Evolutionary conservation across 1,140 invertebrate species (phyloP).

Genomic region (Halictus rubicundus): DNA sequence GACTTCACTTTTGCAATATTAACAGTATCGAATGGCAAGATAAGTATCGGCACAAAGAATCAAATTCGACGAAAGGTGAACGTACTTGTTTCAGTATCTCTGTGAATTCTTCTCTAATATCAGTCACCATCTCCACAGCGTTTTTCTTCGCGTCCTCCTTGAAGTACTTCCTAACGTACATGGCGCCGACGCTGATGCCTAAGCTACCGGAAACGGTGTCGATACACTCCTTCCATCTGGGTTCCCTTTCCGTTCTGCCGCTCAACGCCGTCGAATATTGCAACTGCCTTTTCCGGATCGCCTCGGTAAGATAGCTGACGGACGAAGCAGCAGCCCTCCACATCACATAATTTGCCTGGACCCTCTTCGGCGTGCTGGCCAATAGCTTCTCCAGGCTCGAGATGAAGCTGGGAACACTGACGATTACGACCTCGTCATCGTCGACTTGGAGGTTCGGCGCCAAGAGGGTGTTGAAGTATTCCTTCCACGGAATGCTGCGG

Average conservation of each 20-base stretch:
- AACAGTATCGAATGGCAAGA: no score
- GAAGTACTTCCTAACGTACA: conserved; percentile 89
- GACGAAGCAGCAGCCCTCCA: conserved; percentile 88
- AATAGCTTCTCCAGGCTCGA: conserved; percentile 84
- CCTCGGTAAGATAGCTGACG: conserved; percentile 88
- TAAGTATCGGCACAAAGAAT: background rate
- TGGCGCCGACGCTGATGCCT: conserved; percentile 87
- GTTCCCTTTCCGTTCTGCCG: conserved; percentile 87
- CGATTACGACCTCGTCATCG: conserved; percentile 88
- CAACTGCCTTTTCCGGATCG: conserved; percentile 86
- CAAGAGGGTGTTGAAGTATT: conserved; percentile 90
- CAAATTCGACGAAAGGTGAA: background rate
- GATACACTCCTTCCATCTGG: conserved; percentile 93
- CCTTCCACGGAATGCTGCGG: conserved; percentile 89
- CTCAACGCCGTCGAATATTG: conserved; percentile 87
- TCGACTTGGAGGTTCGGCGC: conserved; percentile 82
- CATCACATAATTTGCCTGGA: conserved; percentile 85
- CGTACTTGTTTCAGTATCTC: conserved; percentile 70
- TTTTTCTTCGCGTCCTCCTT: conserved; percentile 86
- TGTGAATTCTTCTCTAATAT: conserved; percentile 85
- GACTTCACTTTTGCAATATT: no score
- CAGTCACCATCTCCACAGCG: conserved; percentile 91
- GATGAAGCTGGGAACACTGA: conserved; percentile 90
- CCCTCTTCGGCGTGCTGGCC: conserved; percentile 82
- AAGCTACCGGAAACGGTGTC: conserved; percentile 87